Base-by-base conservation (phyloP, 2,113 vertebrate species). In the Ivindomyrus marchei region DNA sequence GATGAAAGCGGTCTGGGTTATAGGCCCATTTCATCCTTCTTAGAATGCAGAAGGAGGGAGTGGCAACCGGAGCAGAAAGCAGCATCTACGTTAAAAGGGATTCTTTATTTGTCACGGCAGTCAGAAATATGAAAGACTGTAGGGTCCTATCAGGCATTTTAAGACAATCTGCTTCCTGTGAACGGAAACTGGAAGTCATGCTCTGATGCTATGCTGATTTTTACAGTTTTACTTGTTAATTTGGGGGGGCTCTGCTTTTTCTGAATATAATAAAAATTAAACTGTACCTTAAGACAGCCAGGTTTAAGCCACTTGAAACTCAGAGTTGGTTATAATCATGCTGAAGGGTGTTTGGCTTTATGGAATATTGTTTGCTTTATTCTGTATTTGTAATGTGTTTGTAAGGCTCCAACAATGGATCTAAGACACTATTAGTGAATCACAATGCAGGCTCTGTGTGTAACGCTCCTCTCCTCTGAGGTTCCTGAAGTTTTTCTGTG, bases 391-490 rank as follows among this genome's bases (percentile, higher is more conserved):
- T 56, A 21, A 56, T 56, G 53, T 21, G 47, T 89, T 89, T 24
- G 70, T 80, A 39, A 15, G 31, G 17, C 45, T 74, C 27, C 17
- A 77, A 74, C 56, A 46, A 13, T 77, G 62, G 47, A 7, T 89
- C 46, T 24, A 45, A 66, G 88, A 52, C 47, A 21, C 31, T 70
- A 49, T 74, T 39, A 27, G 27, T 19, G 27, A 77, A 45, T 21
- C 45, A 89, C 70, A 89, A 89, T 80, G 88, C 66, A 5, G 46
- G 70, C 70, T 89, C 80, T 90, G 85, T 90, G 92, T 89, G 91
- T 92, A 92, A 94, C 90, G 92, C 10, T 86, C 90, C 56, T 53
- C 89, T 93, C 94, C 91, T 92, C 45, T 53, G 66, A 46, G 88
- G 17, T 87, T 80, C 88, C 52, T 21, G 45, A 88, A 91, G 90